phyloP scores from a whole-genome alignment of 2,113 vertebrate species.

The Ranitomeya imitator region DNA sequence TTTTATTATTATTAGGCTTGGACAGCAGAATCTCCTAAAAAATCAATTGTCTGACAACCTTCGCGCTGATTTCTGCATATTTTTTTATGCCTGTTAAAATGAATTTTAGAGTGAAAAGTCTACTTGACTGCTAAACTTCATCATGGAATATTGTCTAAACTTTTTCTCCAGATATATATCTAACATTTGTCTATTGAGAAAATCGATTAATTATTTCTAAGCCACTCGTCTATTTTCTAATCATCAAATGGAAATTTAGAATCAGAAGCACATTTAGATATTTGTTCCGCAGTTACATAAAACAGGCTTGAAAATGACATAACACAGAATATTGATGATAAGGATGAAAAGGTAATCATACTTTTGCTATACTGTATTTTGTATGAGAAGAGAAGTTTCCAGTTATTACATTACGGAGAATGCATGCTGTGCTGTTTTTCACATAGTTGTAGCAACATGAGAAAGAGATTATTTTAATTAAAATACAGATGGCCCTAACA shows the following conservation, averaged over 20 bases:
- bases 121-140: not conserved
- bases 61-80: not conserved
- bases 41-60: not conserved
- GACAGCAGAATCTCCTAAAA: too few relatives aligned
- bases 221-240: not conserved
- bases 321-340: conserved; percentile 29
- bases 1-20: too few relatives aligned
- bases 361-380: not conserved
- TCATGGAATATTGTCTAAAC: not conserved
- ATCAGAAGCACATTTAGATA: not conserved
- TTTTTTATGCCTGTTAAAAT: not conserved
- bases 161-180: not conserved
- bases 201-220: not conserved
- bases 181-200: not conserved
- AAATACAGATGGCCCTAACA: conserved; percentile 53
- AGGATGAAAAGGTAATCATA: conserved; percentile 17
- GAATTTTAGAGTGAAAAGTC: not conserved
- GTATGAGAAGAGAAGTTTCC: conserved; percentile 1
- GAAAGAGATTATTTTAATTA: conserved; percentile 58
- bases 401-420: conserved; percentile 42
- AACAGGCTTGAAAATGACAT: conserved; percentile 37
- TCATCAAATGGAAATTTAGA: conserved; percentile 11
- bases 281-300: conserved; percentile 16
- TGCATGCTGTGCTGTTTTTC: conserved; percentile 16
- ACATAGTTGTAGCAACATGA: conserved; percentile 34